Percentiles rank a stretch among this genome's conserved stretches.
phyloP scores from a whole-genome alignment of 2,797 vertebrate genomes.

The Betta splendens region DNA sequence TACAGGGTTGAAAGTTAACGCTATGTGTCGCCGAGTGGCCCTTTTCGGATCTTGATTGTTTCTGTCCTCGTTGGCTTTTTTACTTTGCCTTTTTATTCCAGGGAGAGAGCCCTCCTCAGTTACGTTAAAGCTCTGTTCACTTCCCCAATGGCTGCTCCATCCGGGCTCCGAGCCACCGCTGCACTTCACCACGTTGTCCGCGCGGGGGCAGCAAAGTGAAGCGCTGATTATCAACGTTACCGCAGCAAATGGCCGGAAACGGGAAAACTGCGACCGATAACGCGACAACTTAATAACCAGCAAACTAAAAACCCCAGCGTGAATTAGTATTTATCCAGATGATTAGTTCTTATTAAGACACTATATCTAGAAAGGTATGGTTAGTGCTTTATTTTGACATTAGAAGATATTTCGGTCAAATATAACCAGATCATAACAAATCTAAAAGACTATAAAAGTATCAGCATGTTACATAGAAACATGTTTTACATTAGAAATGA shows the following conservation, averaged over 20 bases:
- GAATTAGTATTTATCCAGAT: too few relatives aligned
- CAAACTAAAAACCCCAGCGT: too few relatives aligned
- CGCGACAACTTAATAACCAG: too few relatives aligned
- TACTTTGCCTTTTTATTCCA: slow-evolving; percentile 75
- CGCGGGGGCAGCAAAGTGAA: slow-evolving; percentile 51
- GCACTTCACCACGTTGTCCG: slow-evolving; percentile 61
- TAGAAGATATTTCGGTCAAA: too few relatives aligned
- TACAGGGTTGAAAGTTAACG: slow-evolving; percentile 38
- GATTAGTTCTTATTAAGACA: too few relatives aligned
- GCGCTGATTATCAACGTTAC: background rate
- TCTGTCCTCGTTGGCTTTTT: slow-evolving; percentile 58
- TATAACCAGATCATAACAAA: too few relatives aligned
- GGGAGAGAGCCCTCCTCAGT: slow-evolving; percentile 70
- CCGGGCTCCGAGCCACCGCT: slow-evolving; percentile 75
- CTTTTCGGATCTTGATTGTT: slow-evolving; percentile 36
- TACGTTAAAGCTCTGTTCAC: slow-evolving; percentile 76
- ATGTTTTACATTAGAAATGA: too few relatives aligned
- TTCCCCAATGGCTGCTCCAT: slow-evolving; percentile 84
- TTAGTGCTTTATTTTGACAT: too few relatives aligned
- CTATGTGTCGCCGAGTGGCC: slow-evolving; percentile 34
- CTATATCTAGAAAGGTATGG: too few relatives aligned
- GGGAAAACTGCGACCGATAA: background rate
- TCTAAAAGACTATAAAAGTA: too few relatives aligned
- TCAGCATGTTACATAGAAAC: too few relatives aligned
- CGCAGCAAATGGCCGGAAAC: background rate